These are phyloP conservation scores for Eupithecia exiguata DNA, from an alignment of 2,888 invertebrate species.

Conservation along the genomic window DNA sequence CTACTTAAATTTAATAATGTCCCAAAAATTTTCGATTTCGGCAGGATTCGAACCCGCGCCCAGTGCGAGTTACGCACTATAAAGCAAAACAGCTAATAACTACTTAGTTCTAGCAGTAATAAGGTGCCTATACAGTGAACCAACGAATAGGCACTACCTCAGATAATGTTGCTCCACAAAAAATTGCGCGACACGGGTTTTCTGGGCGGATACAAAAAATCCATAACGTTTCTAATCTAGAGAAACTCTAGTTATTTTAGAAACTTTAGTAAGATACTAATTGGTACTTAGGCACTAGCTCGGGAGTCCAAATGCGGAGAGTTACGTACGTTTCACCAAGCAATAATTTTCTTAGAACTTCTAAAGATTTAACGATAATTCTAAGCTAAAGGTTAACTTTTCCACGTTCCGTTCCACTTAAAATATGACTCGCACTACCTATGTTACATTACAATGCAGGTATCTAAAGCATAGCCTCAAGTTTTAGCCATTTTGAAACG, in stretches of 20 bases:
- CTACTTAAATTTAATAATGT: too few species aligned
- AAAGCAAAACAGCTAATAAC: too few species aligned
- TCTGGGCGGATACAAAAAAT: neutral
- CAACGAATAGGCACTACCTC: neutral
- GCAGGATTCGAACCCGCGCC: too few species aligned
- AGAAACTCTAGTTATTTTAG: slow-evolving; percentile 1
- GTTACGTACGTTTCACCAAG: neutral
- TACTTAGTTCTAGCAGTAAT: too few species aligned
- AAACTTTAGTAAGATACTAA: neutral
- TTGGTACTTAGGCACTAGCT: neutral
- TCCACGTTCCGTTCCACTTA: slow-evolving; percentile 39
- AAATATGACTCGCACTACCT: slow-evolving; percentile 28
- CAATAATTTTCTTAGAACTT: slow-evolving; percentile 10
- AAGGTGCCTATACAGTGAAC: too few species aligned
- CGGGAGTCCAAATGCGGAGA: neutral
- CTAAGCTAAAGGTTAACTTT: slow-evolving; percentile 20
- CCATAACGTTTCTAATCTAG: neutral
- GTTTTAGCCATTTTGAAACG: slow-evolving; percentile 1
- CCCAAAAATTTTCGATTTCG: too few species aligned
- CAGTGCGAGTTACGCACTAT: too few species aligned
- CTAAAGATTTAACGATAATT: slow-evolving; percentile 8
- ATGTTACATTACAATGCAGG: slow-evolving; percentile 24
- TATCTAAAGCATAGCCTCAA: neutral
- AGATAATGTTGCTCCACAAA: neutral
- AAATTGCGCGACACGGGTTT: neutral